A percentile compares a stretch with the other conserved stretches of the same genome.
phyloP scores from a whole-genome alignment of 2,113 vertebrate species.

The Macrotis lagotis region DNA sequence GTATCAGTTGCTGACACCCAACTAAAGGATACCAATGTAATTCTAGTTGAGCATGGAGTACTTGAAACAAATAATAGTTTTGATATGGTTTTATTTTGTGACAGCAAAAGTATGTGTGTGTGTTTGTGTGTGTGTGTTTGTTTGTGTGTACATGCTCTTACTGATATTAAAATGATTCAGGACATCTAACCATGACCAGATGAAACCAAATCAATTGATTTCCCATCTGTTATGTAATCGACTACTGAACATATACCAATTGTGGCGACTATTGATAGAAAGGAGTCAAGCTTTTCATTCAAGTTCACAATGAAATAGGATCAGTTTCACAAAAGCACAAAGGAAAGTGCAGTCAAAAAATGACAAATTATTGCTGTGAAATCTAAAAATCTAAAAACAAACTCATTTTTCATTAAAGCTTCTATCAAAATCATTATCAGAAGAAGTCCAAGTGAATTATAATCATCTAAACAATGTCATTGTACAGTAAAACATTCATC shows the following conservation, averaged over 20 bases:
- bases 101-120: too few relatives aligned
- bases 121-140: neutral
- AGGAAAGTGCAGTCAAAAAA: neutral
- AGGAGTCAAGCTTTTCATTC: neutral
- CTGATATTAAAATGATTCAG: neutral
- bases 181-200: neutral
- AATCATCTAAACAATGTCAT: neutral
- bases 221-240: neutral
- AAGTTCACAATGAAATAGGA: neutral
- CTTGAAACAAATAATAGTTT: neutral
- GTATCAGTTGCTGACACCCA: neutral
- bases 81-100: neutral
- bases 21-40: neutral
- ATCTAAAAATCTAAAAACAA: neutral
- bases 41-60: neutral
- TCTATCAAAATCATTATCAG: neutral
- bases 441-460: neutral
- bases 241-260: neutral
- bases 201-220: neutral
- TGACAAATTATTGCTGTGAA: neutral
- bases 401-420: neutral
- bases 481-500: neutral
- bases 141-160: neutral
- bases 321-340: neutral
- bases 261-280: neutral